These are phyloP conservation scores for Byasa hedistus DNA, from an alignment of 2,888 invertebrate genomes.

Conservation along the genomic window DNA sequence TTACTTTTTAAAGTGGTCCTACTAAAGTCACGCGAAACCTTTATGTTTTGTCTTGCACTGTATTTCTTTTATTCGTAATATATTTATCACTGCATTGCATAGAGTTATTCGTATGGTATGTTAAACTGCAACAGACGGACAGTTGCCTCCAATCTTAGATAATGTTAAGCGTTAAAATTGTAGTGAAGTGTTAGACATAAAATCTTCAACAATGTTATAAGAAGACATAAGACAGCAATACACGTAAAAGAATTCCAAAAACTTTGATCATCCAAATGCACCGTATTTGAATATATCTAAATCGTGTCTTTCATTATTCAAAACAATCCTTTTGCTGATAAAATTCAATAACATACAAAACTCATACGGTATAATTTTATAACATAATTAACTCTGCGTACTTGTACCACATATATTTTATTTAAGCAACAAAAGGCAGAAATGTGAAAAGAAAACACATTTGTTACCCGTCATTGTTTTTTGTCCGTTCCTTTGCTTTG, in stretches of 20 bases:
- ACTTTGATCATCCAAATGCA: too few relatives aligned
- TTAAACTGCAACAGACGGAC: too few relatives aligned
- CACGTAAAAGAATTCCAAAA: too few relatives aligned
- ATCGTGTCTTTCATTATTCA: too few relatives aligned
- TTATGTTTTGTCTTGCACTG: not conserved
- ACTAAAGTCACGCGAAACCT: slow-evolving; percentile 7
- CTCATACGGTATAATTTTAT: not conserved
- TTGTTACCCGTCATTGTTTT: slow-evolving; percentile 7
- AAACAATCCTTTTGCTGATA: not conserved
- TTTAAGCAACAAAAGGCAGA: not conserved
- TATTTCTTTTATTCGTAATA: not conserved
- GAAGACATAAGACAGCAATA: too few relatives aligned
- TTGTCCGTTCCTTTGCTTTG: slow-evolving; percentile 21
- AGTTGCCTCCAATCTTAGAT: too few relatives aligned
- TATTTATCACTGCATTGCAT: not conserved
- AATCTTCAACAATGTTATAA: too few relatives aligned
- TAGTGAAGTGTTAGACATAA: too few relatives aligned
- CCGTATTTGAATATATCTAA: too few relatives aligned
- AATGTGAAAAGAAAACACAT: slow-evolving; percentile 5
- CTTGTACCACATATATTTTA: not conserved
- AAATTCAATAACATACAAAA: not conserved
- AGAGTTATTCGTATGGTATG: not conserved
- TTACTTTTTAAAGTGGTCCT: slow-evolving; percentile 3
- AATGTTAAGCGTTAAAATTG: too few relatives aligned
- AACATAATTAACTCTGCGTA: not conserved